Evolutionary conservation across 2,113 vertebrate species (phyloP), one percentile per base, ranked within the genome.

Genomic region (Otus sunia): DNA sequence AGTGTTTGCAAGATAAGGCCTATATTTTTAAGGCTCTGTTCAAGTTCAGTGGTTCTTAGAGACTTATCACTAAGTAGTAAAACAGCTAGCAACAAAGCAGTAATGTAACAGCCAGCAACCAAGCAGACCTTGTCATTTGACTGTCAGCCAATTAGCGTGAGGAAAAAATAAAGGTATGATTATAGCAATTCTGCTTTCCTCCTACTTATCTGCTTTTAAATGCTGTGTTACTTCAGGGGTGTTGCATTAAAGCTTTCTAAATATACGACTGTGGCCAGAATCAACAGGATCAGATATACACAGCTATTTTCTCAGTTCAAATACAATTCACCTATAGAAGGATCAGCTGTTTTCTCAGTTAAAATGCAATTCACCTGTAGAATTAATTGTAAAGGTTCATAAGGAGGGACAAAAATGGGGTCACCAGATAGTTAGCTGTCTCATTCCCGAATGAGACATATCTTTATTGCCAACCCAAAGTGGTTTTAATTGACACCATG

Each of bases 401-500:
- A 58, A 32, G 23, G 20, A 59, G 11, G 9, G 30, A 50, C 60
- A 74, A 56, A 56, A 71, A 69, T 21, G 34, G 19, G 11, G 25
- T 68, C 75, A 37, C 32, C 15, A 37, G 12, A 50, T 22, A 41
- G 43, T 41, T 66, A 76, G 45, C 32, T 19, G 23, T 55, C 75
- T 69, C 64, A 67, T 81, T 84, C 64, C 47, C 26, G 4, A 80
- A 73, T 9, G 15, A 85, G n/a, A 75, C 6, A 16, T 16, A 47
- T 30, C 41, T 83, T 68, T 43, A 60, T 12, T 37, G 68, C 34
- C 60, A 78, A 27, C 5, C 15, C 16, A 45, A 76, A 67, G 43
- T 4, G 36, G 15, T 37, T 86, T 87, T 39, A 90, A 69, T 15
- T 0, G 0, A 88, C 34, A 59, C 9, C 15, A 55, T 0, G 1